Evolutionary conservation across 2,113 vertebrate genomes (phyloP), one percentile per base, ranked within the genome.

Genomic region (Gorsachius goisagi): DNA sequence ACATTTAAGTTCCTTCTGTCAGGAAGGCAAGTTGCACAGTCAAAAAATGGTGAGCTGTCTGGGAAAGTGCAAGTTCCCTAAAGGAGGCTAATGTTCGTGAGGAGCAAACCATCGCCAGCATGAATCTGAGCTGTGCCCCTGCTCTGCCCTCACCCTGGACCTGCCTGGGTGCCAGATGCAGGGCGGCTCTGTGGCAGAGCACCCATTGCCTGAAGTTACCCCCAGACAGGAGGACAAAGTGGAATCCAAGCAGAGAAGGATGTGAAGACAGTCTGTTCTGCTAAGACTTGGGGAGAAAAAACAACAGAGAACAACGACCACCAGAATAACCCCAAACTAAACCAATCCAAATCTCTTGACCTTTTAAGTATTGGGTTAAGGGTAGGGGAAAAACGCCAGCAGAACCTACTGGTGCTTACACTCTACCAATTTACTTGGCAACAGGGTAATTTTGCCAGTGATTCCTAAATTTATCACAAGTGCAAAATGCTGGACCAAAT

Each of bases 111-210:
- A 11, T 33, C 9, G 59, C 0, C 18, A 41, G 19, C 41, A 69
- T 0, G 1, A 59, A 22, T 77, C 37, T 78, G 63, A 75, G 41
- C 24, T n/a, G 5, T 53, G 26, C 6, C 15, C 4, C 19, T 79
- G 37, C 44, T 76, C 62, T 75, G 24, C 10, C 24, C n/a, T 47
- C 47, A 59, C 16, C 21, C 44, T 11, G 21, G 35, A 17, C 15
- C 27, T 60, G 41, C 60, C 23, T 15, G 27, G 5, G 23, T 60
- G 16, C 11, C 77, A 52, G 59, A 41, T 49, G 39, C 5, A 26
- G 49, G 28, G 35, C 1, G 2, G 6, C 9, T 68, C 53, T 66
- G 13, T 4, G 2, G 18, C 1, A 0, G 33, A 26, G 22, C 4
- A 8, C 6, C 71, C 37, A 28, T 11, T 5, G 0, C 20, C 1